These are phyloP conservation scores for Charina bottae DNA, from an alignment of 2,113 vertebrate species.

Conservation along the genomic window DNA sequence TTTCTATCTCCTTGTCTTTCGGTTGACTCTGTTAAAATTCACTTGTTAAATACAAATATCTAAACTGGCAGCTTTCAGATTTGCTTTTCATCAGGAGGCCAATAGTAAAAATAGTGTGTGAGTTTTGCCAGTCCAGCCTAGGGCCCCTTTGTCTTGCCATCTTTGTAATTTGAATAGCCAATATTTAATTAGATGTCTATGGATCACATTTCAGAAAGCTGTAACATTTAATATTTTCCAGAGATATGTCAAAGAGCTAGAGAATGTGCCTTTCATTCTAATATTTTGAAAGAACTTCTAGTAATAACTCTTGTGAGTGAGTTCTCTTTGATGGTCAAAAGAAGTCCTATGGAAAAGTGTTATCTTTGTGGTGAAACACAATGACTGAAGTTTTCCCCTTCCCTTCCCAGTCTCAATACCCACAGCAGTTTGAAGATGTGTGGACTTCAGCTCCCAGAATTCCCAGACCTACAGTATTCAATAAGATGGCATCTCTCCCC, in stretches of 20 bases:
- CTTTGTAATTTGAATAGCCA: slow-evolving; percentile 38
- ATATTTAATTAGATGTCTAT: slow-evolving; percentile 46
- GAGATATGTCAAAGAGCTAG: background rate
- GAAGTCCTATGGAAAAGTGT: background rate
- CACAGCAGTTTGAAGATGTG: too few relatives aligned
- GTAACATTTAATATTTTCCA: slow-evolving; percentile 20
- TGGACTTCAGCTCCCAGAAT: too few relatives aligned
- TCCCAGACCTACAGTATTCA: too few relatives aligned
- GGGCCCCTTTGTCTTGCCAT: slow-evolving; percentile 5
- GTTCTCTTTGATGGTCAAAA: background rate
- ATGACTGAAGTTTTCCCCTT: background rate
- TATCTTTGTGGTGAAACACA: background rate
- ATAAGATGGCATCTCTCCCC: too few relatives aligned
- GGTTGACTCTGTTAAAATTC: slow-evolving; percentile 8
- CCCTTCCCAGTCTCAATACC: too few relatives aligned
- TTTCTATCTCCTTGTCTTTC: background rate
- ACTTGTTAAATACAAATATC: slow-evolving; percentile 39
- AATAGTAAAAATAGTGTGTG: background rate
- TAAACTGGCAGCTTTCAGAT: slow-evolving; percentile 23
- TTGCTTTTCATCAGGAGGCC: slow-evolving; percentile 36
- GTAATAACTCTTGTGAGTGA: background rate
- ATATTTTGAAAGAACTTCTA: background rate
- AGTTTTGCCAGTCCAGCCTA: slow-evolving; percentile 31
- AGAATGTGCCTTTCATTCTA: background rate
- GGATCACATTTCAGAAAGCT: slow-evolving; percentile 27